These are phyloP conservation scores for Neopelma chrysocephalum DNA, from an alignment of 2,797 vertebrate species.

Conservation along the genomic window DNA sequence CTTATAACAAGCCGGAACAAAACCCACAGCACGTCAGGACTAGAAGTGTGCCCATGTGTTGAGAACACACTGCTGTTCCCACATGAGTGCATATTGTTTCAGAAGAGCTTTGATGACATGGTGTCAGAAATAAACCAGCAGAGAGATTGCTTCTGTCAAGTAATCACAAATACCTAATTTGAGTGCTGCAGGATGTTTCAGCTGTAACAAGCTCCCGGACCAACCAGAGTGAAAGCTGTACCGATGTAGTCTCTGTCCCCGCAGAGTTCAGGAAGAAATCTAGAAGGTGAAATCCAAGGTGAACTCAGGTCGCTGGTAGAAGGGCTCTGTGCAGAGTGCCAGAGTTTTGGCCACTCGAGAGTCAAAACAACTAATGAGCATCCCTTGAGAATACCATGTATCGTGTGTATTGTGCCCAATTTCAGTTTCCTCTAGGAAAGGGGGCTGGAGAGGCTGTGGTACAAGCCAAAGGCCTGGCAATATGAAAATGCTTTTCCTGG, in stretches of 20 bases:
- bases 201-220: background rate
- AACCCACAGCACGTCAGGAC: background rate
- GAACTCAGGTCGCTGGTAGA: background rate
- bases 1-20: background rate
- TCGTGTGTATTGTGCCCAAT: background rate
- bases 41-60: background rate
- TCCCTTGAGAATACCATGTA: background rate
- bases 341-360: background rate
- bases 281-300: background rate
- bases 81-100: conserved; percentile 1
- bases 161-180: conserved; percentile 16
- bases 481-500: background rate
- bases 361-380: background rate
- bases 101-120: conserved; percentile 33
- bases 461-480: background rate
- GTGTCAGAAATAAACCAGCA: conserved; percentile 47
- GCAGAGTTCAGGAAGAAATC: background rate
- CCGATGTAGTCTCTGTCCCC: rapidly evolving
- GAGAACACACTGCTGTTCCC: conserved; percentile 13
- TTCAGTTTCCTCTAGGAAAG: background rate
- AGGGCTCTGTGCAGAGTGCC: background rate
- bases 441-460: background rate
- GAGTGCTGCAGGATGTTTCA: background rate
- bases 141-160: conserved; percentile 22
- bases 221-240: background rate